phyloP scores from a whole-genome alignment of 2,888 invertebrate genomes.

The Drosophila ustulata region DNA sequence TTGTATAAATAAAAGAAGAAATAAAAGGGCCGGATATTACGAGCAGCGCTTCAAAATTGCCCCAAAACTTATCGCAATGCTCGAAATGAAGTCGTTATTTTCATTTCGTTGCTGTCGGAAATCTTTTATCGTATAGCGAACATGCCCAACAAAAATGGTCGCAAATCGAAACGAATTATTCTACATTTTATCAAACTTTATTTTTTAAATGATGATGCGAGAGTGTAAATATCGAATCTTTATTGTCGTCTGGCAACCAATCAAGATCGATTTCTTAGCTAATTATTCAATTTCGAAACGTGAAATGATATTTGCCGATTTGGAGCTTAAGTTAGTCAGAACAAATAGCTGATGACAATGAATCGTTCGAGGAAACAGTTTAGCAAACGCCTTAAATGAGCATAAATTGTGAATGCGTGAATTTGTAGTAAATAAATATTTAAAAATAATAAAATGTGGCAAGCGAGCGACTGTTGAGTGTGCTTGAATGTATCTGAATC shows the following conservation, averaged over 20 bases:
- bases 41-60: conserved; percentile 29
- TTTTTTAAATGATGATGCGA: too few relatives aligned
- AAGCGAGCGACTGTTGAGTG: neutral
- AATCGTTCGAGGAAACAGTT: neutral
- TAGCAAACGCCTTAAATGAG: neutral
- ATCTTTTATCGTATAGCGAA: conserved; percentile 15
- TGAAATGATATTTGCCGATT: too few relatives aligned
- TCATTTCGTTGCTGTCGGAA: neutral
- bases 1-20: conserved; percentile 21
- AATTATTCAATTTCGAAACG: too few relatives aligned
- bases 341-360: too few relatives aligned
- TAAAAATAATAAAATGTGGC: too few relatives aligned
- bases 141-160: neutral
- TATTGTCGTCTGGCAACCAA: too few relatives aligned
- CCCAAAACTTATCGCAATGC: conserved; percentile 34
- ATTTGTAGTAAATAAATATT: neutral
- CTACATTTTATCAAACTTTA: too few relatives aligned
- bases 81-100: conserved; percentile 14
- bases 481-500: conserved; percentile 8
- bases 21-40: conserved; percentile 47
- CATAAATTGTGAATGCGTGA: too few relatives aligned
- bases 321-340: too few relatives aligned
- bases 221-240: too few relatives aligned
- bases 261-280: too few relatives aligned
- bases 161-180: too few relatives aligned